Base-by-base conservation (phyloP, 2,888 invertebrate species). In the Didymodactylos carnosus region DNA sequence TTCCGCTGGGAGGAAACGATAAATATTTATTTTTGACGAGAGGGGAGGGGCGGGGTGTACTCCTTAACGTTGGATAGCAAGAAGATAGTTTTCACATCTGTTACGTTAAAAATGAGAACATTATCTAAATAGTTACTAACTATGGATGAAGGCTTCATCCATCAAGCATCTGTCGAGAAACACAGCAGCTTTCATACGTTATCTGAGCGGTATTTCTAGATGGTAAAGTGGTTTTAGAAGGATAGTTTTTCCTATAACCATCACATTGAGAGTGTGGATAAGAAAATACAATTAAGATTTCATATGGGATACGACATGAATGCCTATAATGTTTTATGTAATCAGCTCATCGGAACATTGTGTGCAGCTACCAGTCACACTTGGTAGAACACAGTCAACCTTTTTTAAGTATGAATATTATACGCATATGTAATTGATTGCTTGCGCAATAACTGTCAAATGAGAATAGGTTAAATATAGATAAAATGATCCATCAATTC, bases 361-460 rank as follows among this genome's bases (percentile, higher is more conserved):
- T 19, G 74, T 29, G 14, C 23, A n/a, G 4, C 71, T n/a, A 39
- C 71, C 74, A 1, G 53, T 53, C 35, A 53, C 74, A 19, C 23
- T 69, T 43, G 71, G 71, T n/a, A n/a, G n/a, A n/a, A n/a, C n/a
- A n/a, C n/a, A n/a, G n/a, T n/a, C n/a, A n/a, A n/a, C n/a, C n/a
- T n/a, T n/a, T n/a, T n/a, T n/a, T n/a, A n/a, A n/a, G n/a, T n/a
- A n/a, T n/a, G n/a, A n/a, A n/a, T n/a, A n/a, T n/a, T n/a, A n/a
- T n/a, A n/a, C n/a, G n/a, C n/a, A n/a, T 25, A 43, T 71, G 62
- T 74, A 62, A 62, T 74, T 74, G 71, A 74, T 74, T 39, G 71
- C 74, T 3, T 51, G 14, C 8, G 71, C 43, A 19, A 74, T 51
- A 11, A 74, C 11, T 25, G 74, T 71, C 25, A 62, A 46, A 27